Evolutionary conservation across 2,797 vertebrate species (phyloP).

Genomic region (Lagorchestes hirsutus): DNA sequence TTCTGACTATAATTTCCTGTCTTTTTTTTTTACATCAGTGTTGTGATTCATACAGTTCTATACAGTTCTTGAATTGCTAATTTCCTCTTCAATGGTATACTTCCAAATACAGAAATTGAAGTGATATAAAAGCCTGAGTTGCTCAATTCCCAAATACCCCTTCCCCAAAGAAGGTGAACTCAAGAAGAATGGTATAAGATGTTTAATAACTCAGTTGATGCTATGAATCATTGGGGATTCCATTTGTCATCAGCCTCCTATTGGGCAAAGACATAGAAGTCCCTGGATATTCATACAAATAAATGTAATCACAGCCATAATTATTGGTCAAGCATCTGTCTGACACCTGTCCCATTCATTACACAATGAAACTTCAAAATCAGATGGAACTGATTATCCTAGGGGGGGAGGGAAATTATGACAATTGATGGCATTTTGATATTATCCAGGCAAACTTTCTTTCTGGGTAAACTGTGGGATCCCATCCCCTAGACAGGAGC

Average conservation of each 20-base stretch:
- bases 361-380: constrained; percentile 16
- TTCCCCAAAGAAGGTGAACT: constrained; percentile 14
- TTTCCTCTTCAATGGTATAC: not conserved
- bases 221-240: constrained; percentile 35
- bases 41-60: constrained; percentile 46
- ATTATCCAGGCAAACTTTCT: constrained; percentile 19
- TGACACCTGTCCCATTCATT: constrained; percentile 43
- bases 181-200: constrained; percentile 36
- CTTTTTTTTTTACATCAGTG: constrained; percentile 64
- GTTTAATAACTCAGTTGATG: constrained; percentile 15
- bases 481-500: not conserved
- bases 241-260: constrained; percentile 50
- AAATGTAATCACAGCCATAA: constrained; percentile 69
- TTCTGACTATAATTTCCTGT: constrained; percentile 19
- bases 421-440: constrained; percentile 31
- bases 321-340: not conserved
- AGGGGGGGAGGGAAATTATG: constrained; percentile 19
- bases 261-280: constrained; percentile 52
- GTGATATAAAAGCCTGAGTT: constrained; percentile 44
- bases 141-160: constrained; percentile 1
- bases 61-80: constrained; percentile 4
- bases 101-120: constrained; percentile 52
- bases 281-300: constrained; percentile 55
- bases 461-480: not conserved
- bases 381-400: not conserved